Evolutionary conservation across 2,113 vertebrate genomes (phyloP).

Genomic region (Triplophysa rosa): DNA sequence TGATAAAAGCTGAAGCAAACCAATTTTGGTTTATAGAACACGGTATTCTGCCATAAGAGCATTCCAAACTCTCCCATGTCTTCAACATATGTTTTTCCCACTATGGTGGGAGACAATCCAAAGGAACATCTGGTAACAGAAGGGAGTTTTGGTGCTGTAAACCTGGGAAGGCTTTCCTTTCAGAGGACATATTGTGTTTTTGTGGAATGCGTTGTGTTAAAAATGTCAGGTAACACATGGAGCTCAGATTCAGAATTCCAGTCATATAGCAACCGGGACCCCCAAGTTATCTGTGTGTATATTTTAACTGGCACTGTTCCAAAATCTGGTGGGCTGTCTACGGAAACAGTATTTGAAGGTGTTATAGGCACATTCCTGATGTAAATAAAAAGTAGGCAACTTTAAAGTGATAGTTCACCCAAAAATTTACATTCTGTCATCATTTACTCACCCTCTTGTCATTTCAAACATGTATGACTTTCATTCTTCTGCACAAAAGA

Average conservation of each 20-base stretch:
- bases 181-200: background rate
- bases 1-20: background rate
- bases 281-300: background rate
- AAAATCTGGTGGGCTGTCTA: background rate
- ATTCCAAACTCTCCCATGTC: background rate
- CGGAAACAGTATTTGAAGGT: background rate
- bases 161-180: background rate
- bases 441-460: too few relatives aligned
- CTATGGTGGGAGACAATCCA: background rate
- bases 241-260: background rate
- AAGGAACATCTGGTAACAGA: background rate
- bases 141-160: background rate
- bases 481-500: too few relatives aligned
- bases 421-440: too few relatives aligned
- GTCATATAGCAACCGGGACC: background rate
- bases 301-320: background rate
- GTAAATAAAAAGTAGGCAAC: too few relatives aligned
- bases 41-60: background rate
- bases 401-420: too few relatives aligned
- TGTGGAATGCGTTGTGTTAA: background rate
- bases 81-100: background rate
- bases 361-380: too few relatives aligned
- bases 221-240: background rate
- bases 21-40: background rate
- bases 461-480: too few relatives aligned